Base-by-base conservation (phyloP, 2,797 vertebrate genomes). In the Eupleurogrammus muticus region DNA sequence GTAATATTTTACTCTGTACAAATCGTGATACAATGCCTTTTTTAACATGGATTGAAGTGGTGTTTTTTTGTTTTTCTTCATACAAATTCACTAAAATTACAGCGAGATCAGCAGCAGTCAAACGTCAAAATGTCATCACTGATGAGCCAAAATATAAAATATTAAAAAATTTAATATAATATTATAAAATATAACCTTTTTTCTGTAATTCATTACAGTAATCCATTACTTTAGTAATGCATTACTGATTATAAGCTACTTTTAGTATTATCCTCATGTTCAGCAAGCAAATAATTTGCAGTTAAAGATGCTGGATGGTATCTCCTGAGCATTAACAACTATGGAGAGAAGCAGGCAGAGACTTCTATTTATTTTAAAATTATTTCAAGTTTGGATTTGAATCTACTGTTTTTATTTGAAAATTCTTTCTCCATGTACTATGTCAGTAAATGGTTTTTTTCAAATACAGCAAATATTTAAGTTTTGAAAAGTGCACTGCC, bases 231-330 rank as follows among this genome's bases (percentile, higher is more conserved):
- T 47, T n/a, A 38, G 32, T 56, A 9, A 44, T n/a, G 14, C 16
- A 6, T 44, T 42, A 14, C 17, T 12, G 36, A 11, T 38, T 28
- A 1, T 13, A 28, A 34, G 23, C 52, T 60, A 28, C 28, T 35
- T 59, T 44, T 14, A 12, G 19, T 16, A 52, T 5, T 35, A 53
- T 49, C 19, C 10, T 51, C 24, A 69, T 38, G 21, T 28, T 28
- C 17, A 44, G n/a, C 28, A 48, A 58, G 20, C 16, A 53, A 19
- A 28, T 36, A 6, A 73, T 53, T 52, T 46, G 48, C 54, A 14
- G 44, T 12, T 32, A n/a, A 57, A 44, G 23, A 38, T 58, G 34
- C 23, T 5, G 57, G 54, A 8, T 23, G 46, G 16, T 67, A 58
- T 21, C 20, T 57, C 32, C 12, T 5, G 13, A 68, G 36, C 9